Base-by-base conservation (phyloP, 1,140 invertebrate genomes). In the Drosophila auraria region DNA sequence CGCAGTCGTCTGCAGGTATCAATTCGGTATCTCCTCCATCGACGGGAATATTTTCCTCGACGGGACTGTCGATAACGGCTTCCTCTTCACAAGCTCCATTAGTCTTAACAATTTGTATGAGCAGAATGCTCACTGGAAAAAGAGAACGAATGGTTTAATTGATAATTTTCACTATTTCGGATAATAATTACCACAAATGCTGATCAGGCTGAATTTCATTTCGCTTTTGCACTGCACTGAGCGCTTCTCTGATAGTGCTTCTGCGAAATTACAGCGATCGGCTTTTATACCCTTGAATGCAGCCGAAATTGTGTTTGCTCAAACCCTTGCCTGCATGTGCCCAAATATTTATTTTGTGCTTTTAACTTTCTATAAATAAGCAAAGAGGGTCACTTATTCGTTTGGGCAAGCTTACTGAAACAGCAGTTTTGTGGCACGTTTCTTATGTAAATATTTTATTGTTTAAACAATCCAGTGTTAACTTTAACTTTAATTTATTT, bases 391-490 rank as follows among this genome's bases (percentile, higher is more conserved):
- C n/a, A 61, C 23, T 40, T 61, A 27, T 61, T 27, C 40, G 57
- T 68, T 62, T 61, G 45, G 15, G 57, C 58, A 68, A 50, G 65
- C 65, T 61, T 50, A 62, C 23, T 23, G 27, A 49, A 68, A 62
- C 57, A 68, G 65, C 45, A 49, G 57, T 68, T 68, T 62, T 23
- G 0, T 20, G 30, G 17, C 57, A 61, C 64, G 64, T 68, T 50
- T 60, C 56, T 49, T 61, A 14, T 30, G 45, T 23, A 68, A 23
- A 61, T 20, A 64, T 6, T 20, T 3, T 20, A 27, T 9, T 56
- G 36, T 23, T 64, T 23, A 56, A 56, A 25, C 23, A 38, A 64
- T 50, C 17, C 33, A 20, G 5, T 30, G 33, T 17, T 40, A 15
- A 40, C 7, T 53, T 30, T 6, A 50, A 27, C 7, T 53, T 30